Evolutionary conservation across 2,888 invertebrate genomes (phyloP).

Genomic region (Blastobasis lacticolella): DNA sequence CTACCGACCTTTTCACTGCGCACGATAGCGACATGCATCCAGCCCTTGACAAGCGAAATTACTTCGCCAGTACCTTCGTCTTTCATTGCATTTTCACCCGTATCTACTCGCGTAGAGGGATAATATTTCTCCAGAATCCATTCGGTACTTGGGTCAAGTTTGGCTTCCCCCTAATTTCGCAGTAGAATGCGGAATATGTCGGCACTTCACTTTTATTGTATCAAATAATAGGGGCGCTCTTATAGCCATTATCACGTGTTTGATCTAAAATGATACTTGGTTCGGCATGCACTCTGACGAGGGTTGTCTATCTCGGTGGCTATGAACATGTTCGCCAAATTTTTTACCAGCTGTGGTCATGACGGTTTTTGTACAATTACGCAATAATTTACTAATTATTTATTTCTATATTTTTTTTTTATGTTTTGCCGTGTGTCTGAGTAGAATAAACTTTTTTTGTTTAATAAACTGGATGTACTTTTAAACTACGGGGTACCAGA

Average conservation of each 20-base stretch:
- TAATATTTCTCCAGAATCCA: too few relatives aligned
- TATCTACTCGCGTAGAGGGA: constrained; percentile 2
- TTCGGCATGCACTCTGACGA: constrained; percentile 39
- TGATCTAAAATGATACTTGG: constrained; percentile 73
- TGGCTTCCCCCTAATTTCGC: constrained; percentile 39
- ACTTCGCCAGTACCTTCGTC: constrained; percentile 30
- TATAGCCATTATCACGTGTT: constrained; percentile 73
- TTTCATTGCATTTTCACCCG: constrained; percentile 19
- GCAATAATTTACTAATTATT: too few relatives aligned
- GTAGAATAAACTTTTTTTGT: too few relatives aligned
- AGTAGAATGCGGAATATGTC: constrained; percentile 72
- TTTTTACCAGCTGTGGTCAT: too few relatives aligned
- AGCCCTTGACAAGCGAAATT: constrained; percentile 40
- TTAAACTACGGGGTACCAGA: too few relatives aligned
- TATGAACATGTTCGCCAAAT: constrained; percentile 2
- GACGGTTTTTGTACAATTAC: too few relatives aligned
- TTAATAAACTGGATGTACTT: too few relatives aligned
- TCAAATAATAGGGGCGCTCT: constrained; percentile 74
- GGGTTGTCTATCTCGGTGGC: constrained; percentile 30
- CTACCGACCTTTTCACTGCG: constrained; percentile 58
- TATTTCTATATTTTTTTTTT: too few relatives aligned
- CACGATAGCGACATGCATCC: constrained; percentile 39
- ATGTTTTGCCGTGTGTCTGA: too few relatives aligned
- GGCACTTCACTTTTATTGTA: constrained; percentile 75
- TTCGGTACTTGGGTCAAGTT: constrained; percentile 31